phyloP scores from a whole-genome alignment of 2,797 vertebrate species.

The Phoxinus dragarum region DNA sequence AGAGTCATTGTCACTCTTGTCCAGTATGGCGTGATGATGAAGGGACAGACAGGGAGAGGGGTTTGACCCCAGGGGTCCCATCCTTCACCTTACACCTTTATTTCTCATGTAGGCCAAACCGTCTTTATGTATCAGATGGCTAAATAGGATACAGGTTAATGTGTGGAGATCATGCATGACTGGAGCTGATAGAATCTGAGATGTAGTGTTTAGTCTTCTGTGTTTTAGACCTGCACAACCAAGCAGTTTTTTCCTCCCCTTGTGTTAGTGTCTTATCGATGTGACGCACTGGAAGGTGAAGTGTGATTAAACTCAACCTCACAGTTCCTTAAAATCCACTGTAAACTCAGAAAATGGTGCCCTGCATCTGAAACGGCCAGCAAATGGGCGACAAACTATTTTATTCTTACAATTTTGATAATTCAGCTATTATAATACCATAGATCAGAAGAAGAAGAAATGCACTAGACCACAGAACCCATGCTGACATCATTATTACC shows the following conservation, averaged over 20 bases:
- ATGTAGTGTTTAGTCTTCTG: neutral
- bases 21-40: conserved; percentile 4
- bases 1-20: conserved; percentile 25
- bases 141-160: neutral
- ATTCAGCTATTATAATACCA: neutral
- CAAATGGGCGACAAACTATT: neutral
- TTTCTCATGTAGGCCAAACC: neutral
- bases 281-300: neutral
- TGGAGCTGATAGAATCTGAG: neutral
- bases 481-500: neutral
- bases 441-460: neutral
- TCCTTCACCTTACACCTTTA: conserved; percentile 43
- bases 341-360: neutral
- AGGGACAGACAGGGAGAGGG: neutral
- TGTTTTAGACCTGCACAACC: neutral
- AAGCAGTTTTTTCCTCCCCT: neutral
- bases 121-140: conserved; percentile 32
- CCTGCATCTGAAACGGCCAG: neutral
- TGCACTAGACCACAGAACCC: neutral
- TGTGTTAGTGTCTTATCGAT: conserved; percentile 8
- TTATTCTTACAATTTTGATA: neutral
- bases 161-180: conserved; percentile 11
- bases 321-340: conserved; percentile 7
- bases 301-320: conserved; percentile 2
- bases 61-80: conserved; percentile 19